phyloP scores from a whole-genome alignment of 2,888 invertebrate species.

The Drosophila macrospina region DNA sequence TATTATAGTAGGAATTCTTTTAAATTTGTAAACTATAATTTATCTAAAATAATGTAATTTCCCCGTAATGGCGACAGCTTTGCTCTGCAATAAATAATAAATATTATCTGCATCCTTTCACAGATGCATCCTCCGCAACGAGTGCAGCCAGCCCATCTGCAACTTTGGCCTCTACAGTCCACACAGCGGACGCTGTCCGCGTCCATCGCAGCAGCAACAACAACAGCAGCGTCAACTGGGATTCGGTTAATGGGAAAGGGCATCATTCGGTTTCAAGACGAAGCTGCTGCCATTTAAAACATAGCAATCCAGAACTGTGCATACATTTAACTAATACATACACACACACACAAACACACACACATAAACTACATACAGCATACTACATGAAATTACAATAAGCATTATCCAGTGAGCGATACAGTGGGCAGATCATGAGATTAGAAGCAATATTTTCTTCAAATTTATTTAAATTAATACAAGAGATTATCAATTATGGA shows the following conservation, averaged over 20 bases:
- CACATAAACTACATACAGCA: slow-evolving; percentile 18
- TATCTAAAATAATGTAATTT: no score
- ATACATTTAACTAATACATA: slow-evolving; percentile 50
- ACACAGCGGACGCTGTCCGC: slow-evolving; percentile 84
- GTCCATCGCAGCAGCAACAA: slow-evolving; percentile 42
- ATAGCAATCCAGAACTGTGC: slow-evolving; percentile 66
- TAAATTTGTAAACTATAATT: no score
- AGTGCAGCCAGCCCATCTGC: slow-evolving; percentile 81
- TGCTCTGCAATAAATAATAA: no score
- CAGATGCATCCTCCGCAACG: slow-evolving; percentile 82
- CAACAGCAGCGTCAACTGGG: slow-evolving; percentile 55
- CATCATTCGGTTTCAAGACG: background rate
- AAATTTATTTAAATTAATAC: background rate
- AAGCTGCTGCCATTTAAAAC: slow-evolving; percentile 35
- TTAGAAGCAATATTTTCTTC: slow-evolving; percentile 18
- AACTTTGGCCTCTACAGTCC: slow-evolving; percentile 80
- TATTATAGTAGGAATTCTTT: no score
- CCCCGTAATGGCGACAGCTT: no score
- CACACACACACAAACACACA: slow-evolving; percentile 22
- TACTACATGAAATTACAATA: slow-evolving; percentile 8
- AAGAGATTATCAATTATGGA: background rate
- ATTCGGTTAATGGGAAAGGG: slow-evolving; percentile 62
- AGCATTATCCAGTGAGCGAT: slow-evolving; percentile 22
- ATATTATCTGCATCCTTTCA: slow-evolving; percentile 3
- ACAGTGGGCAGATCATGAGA: slow-evolving; percentile 17